A percentile compares a stretch with the other conserved stretches of the same genome.
Evolutionary conservation across 2,888 invertebrate genomes (phyloP).

Genomic region (Notodonta ziczac): DNA sequence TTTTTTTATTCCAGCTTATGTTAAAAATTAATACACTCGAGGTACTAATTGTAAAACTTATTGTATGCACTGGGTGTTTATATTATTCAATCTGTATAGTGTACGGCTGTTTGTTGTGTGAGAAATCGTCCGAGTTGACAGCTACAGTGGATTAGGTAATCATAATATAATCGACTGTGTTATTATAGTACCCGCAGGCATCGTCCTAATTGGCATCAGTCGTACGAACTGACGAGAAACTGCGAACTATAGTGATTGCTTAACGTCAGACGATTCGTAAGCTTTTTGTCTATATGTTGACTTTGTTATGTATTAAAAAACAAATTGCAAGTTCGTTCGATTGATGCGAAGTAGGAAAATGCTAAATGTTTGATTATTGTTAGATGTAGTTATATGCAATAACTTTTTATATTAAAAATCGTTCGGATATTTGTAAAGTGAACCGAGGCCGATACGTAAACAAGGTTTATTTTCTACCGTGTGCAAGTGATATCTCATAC

Average conservation of each 20-base stretch:
- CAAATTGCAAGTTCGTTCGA: too few species aligned
- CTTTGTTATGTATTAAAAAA: too few species aligned
- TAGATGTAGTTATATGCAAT: neutral
- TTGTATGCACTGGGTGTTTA: slow-evolving; percentile 79
- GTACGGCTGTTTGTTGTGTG: slow-evolving; percentile 23
- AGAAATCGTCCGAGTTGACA: slow-evolving; percentile 2
- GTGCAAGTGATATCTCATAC: slow-evolving; percentile 29
- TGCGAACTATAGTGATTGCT: neutral
- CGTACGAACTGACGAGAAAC: too few species aligned
- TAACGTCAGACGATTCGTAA: too few species aligned
- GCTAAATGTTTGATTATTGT: neutral
- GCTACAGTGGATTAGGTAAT: neutral
- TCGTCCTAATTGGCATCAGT: too few species aligned
- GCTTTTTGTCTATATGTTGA: too few species aligned
- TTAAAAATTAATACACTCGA: slow-evolving; percentile 63
- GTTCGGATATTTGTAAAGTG: too few species aligned
- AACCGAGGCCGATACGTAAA: neutral
- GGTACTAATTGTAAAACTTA: slow-evolving; percentile 69
- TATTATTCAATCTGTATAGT: slow-evolving; percentile 55
- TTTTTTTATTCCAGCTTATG: slow-evolving; percentile 68
- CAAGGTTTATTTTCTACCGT: neutral
- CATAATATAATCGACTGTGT: neutral
- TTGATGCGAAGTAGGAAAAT: too few species aligned
- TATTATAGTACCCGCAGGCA: too few species aligned
- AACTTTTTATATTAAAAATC: too few species aligned